Base-by-base conservation (phyloP, 2,888 invertebrate genomes). In the Nysson spinosus region DNA sequence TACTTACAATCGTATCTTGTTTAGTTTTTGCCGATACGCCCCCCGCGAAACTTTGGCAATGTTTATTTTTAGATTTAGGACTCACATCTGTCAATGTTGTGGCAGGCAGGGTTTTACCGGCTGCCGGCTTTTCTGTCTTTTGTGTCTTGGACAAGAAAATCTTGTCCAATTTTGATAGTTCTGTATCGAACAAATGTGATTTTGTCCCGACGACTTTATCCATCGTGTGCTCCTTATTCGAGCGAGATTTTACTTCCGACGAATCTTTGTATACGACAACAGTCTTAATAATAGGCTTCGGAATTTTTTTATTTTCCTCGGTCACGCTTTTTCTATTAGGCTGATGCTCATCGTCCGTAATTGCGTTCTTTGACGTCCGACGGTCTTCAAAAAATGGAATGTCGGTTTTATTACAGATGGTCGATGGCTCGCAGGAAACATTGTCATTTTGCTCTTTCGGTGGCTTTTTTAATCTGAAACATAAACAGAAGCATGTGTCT, bases 131-230 rank as follows among this genome's bases (percentile, higher is more conserved):
- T 28, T n/a, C 4, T 28, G 28, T 1, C 7, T 34, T 14, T 9
- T 16, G 6, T 4, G 4, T 14, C 4, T 34, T 14, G 1, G 22
- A 3, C 0, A 5, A 14, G 5, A 22, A 4, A n/a, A 30, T n/a
- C 7, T 24, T 1, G 11, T 63, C 52, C 5, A 61, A 26, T 3
- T 47, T 28, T 1, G 46, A 0, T 26, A 47, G 11, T 4, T 28
- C 30, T 51, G 47, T 30, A 5, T 63, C 61, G n/a, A 42, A 60
- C 4, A 52, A 16, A 42, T 60, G 47, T 1, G 34, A 7, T 9
- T 6, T 14, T 12, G 16, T 1, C 16, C 22, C 5, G 14, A 4
- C n/a, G 2, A 34, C 4, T 2, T 17, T 14, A 4, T 5, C 5
- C 5, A 11, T n/a, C 4, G n/a, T n/a, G n/a, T n/a, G n/a, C n/a